Base-by-base conservation (phyloP, 2,888 invertebrate genomes). In the Apomyelois bistriatella region DNA sequence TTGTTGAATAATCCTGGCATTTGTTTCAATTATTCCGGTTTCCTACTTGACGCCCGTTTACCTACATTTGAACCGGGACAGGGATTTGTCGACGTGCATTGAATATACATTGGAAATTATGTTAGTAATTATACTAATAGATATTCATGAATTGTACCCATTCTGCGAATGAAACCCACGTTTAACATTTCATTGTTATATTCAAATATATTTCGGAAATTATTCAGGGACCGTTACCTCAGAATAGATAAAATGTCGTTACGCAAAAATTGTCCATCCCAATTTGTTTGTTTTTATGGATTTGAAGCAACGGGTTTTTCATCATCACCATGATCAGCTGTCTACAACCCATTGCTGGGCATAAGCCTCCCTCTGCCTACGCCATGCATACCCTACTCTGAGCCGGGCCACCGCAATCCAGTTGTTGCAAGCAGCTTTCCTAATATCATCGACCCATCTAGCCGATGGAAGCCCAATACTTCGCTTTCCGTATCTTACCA, bases 1-100 rank as follows among this genome's bases (percentile, higher is more conserved):
- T 85, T 86, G 87, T 88, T 75, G 85, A 86, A 84, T 88, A 89
- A 90, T 85, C 86, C 84, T 65, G 71, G 74, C 89, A 89, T 90
- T 89, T 86, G 82, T 90, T 88, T 88, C 88, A 89, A 89, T 90
- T 89, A 90, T 83, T 75, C 72, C 69, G 71, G 76, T 74, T 82
- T 87, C 82, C 85, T 78, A 72, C 77, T 79, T 81, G 72, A 76
- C 74, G 70, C 71, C 70, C 72, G 68, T 74, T 77, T 77, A 76
- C 76, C 77, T 74, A 77, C 70, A 79, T 79, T 79, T 70, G 74
- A 77, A 74, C 70, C 65, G 68, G 64, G 68, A 74, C 72, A 72
- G 72, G 74, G 66, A 66, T 67, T 69, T 58, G 59, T 60, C 58
- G 66, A 74, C 85, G 86, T 86, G 87, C 72, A 71, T 64, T 53